Evolutionary conservation across 2,797 vertebrate genomes (phyloP), one percentile per base, ranked within the genome.

Genomic region (Salmo trutta): DNA sequence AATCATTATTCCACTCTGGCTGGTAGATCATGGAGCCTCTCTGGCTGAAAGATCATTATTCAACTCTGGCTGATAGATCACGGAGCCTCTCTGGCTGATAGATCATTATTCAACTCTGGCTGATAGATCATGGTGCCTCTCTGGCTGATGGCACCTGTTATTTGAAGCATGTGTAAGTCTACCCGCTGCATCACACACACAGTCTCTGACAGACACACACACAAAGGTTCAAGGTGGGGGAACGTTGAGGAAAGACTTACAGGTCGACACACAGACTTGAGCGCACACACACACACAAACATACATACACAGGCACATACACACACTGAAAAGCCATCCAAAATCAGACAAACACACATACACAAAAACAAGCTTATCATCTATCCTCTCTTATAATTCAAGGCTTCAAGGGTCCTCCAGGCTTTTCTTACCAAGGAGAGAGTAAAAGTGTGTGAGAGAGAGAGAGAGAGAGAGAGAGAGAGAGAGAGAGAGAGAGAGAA

Each of bases 91-190:
- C 5, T 36, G 5, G 5, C 5, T 36, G 36, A 36, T 36, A 36
- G 36, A 36, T 36, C 6, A 36, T 36, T 6, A 1, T 1, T 6
- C 6, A 6, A 1, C 36, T 36, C 36, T 36, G 36, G 36, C 36
- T 36, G 36, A 36, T 36, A 36, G 36, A 36, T 31, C 4, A 5
- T 86, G 7, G 2, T 8, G 36, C 36, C 36, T 41, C 36, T 8
- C 36, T 41, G 36, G 8, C 7, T 81, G 21, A 79, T 80, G 82
- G 81, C 76, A 84, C 89, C 80, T 88, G 81, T 81, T 77, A 10
- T 78, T 82, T 81, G 86, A 85, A 77, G 81, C 84, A 79, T 52
- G 4, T 77, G 82, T 75, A 36, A 36, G 78, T 81, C 81, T 83
- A 75, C 83, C 81, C 75, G 59, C 72, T 62, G 81, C 82, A 79